Conservation (phyloP, 2,797 vertebrate genomes). For the Gymnocypris eckloni region DNA sequence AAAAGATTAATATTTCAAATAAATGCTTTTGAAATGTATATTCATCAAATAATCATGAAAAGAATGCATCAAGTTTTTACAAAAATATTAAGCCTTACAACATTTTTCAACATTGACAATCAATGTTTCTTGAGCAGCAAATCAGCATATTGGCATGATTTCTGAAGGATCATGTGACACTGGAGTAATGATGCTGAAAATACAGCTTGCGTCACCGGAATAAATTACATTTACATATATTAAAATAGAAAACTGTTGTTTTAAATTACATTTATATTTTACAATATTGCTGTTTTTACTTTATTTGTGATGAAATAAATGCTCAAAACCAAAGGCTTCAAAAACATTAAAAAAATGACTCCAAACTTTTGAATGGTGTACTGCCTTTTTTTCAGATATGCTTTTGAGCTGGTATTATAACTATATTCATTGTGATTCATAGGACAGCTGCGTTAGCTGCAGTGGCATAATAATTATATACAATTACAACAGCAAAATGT, state of each 20-base stretch:
- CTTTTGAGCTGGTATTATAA: neutral
- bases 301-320: neutral
- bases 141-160: neutral
- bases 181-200: neutral
- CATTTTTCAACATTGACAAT: too few species aligned
- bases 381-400: neutral
- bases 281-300: neutral
- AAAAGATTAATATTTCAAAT: too few species aligned
- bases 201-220: neutral
- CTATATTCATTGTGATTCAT: neutral
- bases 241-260: neutral
- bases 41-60: too few species aligned
- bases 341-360: neutral
- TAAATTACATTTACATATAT: neutral
- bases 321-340: neutral
- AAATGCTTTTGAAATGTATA: too few species aligned
- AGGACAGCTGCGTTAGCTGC: neutral
- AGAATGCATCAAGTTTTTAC: too few species aligned
- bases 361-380: neutral
- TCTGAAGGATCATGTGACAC: neutral
- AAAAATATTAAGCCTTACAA: neutral
- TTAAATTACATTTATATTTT: neutral
- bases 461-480: slow-evolving; percentile 2
- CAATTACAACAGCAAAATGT: neutral
- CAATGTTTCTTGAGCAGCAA: neutral